These are phyloP conservation scores for Osmerus eperlanus DNA, from an alignment of 2,113 vertebrate genomes.

Conservation along the genomic window DNA sequence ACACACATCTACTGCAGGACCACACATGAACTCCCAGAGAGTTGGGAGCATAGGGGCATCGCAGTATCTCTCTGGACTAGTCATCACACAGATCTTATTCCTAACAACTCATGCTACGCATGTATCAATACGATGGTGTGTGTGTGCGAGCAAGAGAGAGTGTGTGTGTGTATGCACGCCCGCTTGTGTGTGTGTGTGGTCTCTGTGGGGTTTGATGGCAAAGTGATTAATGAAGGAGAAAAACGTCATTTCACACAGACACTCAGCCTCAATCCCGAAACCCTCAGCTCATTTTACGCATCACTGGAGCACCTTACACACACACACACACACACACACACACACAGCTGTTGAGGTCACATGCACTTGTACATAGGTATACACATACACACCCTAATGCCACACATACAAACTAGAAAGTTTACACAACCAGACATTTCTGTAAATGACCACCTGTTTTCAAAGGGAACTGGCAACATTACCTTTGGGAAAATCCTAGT, in stretches of 20 bases:
- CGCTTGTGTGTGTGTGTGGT: not conserved
- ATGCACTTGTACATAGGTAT: not conserved
- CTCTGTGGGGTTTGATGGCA: conserved; percentile 40
- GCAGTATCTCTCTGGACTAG: too few relatives aligned
- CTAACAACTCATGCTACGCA: too few relatives aligned
- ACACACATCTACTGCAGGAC: too few relatives aligned
- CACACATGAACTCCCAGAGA: too few relatives aligned
- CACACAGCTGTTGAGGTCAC: conserved; percentile 5
- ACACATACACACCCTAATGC: not conserved
- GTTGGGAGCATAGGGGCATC: too few relatives aligned
- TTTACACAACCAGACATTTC: too few relatives aligned
- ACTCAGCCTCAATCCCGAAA: conserved; percentile 54
- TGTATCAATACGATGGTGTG: not conserved
- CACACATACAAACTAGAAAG: not conserved
- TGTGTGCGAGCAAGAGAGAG: not conserved
- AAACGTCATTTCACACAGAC: conserved; percentile 62
- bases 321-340: conserved; percentile 17
- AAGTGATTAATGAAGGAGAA: conserved; percentile 65
- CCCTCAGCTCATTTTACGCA: conserved; percentile 69
- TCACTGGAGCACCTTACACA: conserved; percentile 39
- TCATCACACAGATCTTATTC: too few relatives aligned
- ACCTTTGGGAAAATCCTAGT: not conserved
- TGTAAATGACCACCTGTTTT: too few relatives aligned
- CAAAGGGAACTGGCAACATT: not conserved
- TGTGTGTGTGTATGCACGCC: conserved; percentile 7